These are phyloP conservation scores for Meriones unguiculatus DNA, from an alignment of 2,113 vertebrate genomes.

Conservation along the genomic window DNA sequence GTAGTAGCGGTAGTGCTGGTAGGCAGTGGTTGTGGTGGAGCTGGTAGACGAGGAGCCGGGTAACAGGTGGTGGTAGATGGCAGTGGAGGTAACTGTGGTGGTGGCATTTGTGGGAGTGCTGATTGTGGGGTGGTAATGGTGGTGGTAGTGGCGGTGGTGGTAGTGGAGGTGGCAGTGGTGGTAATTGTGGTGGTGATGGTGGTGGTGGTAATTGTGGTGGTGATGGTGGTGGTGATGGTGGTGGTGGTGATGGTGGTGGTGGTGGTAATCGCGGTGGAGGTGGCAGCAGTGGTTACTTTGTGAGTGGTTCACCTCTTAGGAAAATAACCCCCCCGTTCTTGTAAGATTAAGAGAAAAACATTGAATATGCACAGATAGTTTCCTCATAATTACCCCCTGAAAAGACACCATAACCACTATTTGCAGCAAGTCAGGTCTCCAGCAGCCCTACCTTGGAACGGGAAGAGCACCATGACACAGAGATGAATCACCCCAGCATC, in stretches of 20 bases:
- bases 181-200: neutral
- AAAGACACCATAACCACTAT: neutral
- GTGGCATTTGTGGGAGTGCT: too few species aligned
- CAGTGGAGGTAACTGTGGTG: too few species aligned
- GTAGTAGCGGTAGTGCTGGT: too few species aligned
- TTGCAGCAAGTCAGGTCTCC: neutral
- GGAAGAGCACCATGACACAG: neutral
- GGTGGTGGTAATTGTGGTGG: too few species aligned
- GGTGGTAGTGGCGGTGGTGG: neutral
- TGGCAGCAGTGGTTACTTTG: neutral
- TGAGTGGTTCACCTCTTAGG: neutral
- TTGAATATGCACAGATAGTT: neutral
- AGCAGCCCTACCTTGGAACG: neutral
- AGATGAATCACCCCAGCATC: neutral
- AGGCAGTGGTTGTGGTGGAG: too few species aligned
- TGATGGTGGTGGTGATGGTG: neutral
- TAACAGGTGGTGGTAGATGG: too few species aligned
- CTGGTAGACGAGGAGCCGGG: too few species aligned
- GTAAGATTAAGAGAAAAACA: neutral
- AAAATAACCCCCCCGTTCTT: neutral
- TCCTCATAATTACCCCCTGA: neutral
- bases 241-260: neutral
- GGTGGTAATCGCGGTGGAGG: neutral
- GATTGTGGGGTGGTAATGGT: too few species aligned
- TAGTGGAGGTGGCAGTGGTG: accelerated